Evolutionary conservation across 2,888 invertebrate genomes (phyloP).

Genomic region (Phyllotreta cruciferae): DNA sequence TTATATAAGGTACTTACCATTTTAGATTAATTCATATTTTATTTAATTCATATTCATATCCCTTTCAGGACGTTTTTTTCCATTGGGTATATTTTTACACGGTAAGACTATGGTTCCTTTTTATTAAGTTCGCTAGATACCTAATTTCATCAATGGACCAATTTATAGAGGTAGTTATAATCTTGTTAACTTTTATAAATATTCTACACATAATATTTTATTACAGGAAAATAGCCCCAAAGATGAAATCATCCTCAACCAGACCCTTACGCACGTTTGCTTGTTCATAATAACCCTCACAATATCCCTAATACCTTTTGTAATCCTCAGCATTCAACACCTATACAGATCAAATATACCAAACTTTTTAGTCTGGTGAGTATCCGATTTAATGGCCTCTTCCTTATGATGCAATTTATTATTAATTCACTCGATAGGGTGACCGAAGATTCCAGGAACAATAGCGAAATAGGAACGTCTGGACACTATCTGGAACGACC

Average conservation of each 20-base stretch:
- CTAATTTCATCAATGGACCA: conserved; percentile 31
- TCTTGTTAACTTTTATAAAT: neutral
- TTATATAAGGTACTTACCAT: conserved; percentile 47
- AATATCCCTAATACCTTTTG: conserved; percentile 46
- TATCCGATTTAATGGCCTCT: conserved; percentile 8
- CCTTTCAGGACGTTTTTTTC: conserved; percentile 51
- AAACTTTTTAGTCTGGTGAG: conserved; percentile 55
- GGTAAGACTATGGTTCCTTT: conserved; percentile 51
- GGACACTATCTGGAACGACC: conserved; percentile 67
- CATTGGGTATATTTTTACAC: conserved; percentile 55
- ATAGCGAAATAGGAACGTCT: conserved; percentile 68
- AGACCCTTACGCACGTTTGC: conserved; percentile 42
- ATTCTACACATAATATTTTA: neutral
- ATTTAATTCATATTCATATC: conserved; percentile 7
- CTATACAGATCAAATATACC: conserved; percentile 49
- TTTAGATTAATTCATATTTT: neutral
- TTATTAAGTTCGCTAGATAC: conserved; percentile 44
- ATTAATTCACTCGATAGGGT: conserved; percentile 59
- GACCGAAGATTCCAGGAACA: conserved; percentile 65
- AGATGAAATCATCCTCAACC: conserved; percentile 43
- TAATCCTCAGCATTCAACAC: conserved; percentile 44
- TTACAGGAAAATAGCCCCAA: conserved; percentile 38
- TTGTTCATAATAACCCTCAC: conserved; percentile 41
- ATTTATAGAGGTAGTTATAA: conserved; percentile 38
- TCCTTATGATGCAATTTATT: neutral